These are phyloP conservation scores for Archips crataeganus DNA, from an alignment of 2,888 invertebrate genomes.

Conservation along the genomic window DNA sequence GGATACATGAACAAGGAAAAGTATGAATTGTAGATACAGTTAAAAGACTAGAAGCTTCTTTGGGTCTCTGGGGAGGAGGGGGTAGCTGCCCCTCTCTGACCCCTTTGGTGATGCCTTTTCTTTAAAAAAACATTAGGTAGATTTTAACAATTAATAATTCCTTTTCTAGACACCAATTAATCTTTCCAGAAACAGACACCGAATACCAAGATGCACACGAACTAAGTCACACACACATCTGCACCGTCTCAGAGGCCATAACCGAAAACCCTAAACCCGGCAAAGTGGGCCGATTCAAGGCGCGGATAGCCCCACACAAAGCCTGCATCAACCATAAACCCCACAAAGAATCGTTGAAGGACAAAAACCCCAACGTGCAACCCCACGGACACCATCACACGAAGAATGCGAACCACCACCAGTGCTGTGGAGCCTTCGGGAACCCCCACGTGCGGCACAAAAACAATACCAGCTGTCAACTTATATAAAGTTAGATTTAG, in stretches of 20 bases:
- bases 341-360: conserved; percentile 58
- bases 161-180: too few species aligned
- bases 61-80: too few species aligned
- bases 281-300: conserved; percentile 73
- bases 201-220: conserved; percentile 71
- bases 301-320: conserved; percentile 74
- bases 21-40: too few species aligned
- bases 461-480: conserved; percentile 72
- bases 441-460: conserved; percentile 81
- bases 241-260: conserved; percentile 58
- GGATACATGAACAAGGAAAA: too few species aligned
- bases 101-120: too few species aligned
- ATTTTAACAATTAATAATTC: too few species aligned
- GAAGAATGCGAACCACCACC: conserved; percentile 80
- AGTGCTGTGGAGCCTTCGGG: conserved; percentile 82
- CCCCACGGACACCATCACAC: conserved; percentile 78
- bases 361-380: conserved; percentile 56
- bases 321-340: conserved; percentile 58
- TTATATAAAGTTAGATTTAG: conserved; percentile 61
- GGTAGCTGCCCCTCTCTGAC: too few species aligned
- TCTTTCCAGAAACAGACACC: conserved; percentile 69
- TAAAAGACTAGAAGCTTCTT: too few species aligned
- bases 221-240: conserved; percentile 53
- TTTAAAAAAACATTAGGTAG: too few species aligned
- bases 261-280: conserved; percentile 65